Base-by-base conservation (phyloP, 1,140 invertebrate genomes). In the Drosophila kanapiae region DNA sequence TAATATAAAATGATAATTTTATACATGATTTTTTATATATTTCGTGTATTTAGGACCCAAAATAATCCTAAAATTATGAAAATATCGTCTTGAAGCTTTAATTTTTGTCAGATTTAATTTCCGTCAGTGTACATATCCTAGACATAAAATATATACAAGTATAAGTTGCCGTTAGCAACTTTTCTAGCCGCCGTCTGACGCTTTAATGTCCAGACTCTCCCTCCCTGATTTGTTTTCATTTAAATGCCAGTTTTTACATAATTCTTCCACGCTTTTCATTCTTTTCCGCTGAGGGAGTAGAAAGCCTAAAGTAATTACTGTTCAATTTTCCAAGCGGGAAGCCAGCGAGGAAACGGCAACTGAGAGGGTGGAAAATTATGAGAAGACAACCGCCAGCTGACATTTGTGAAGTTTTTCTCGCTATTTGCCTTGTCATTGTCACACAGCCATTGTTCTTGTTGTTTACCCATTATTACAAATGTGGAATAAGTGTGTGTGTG, bases 351-450 rank as follows among this genome's bases (percentile, higher is more conserved):
- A n/a, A n/a, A n/a, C n/a, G n/a, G n/a, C n/a, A n/a, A n/a, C n/a
- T n/a, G n/a, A n/a, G n/a, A n/a, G 33, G 47, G 45, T 11, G 33
- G 57, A 53, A 68, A 79, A 79, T 61, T 53, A 60, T 78, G 53
- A 45, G 54, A 37, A 49, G 51, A 54, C 76, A 62, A 57, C 61
- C 70, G 59, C 63, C 75, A 75, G 59, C 60, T 42, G 72, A 62
- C 61, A 56, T 69, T 49, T 63, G 58, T 45, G 49, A 70, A 82
- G 57, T 78, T 71, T 67, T 68, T 42, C 54, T 65, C 75, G 61
- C 64, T 82, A 83, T 82, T 80, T 80, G 76, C 71, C 64, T 88
- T 78, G 80, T 77, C 76, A 79, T 87, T 82, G 82, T 87, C 83
- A 83, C 62, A 40, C 23, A 18, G 43, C 77, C 63, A 60, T 79